Percentiles rank a stretch among this genome's conserved stretches.
Evolutionary conservation across 2,888 invertebrate genomes (phyloP).

Genomic region (Stratiomys singularior): DNA sequence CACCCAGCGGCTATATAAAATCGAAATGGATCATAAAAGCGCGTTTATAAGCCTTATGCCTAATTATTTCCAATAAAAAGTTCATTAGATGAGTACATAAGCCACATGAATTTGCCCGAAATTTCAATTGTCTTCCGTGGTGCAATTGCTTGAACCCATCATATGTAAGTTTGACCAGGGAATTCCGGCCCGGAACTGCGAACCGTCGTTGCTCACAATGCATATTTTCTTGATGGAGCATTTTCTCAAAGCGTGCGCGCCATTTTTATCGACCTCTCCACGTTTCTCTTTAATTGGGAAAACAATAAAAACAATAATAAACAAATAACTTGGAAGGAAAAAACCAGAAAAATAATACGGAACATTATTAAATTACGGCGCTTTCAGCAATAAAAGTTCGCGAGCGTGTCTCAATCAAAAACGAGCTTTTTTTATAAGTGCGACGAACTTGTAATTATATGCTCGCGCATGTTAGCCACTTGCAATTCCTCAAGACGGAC

Average conservation of each 20-base stretch:
- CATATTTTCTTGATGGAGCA: not conserved
- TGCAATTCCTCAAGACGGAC: not conserved
- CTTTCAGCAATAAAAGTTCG: conserved; percentile 25
- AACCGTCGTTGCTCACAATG: not conserved
- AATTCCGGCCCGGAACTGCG: not conserved
- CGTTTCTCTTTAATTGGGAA: conserved; percentile 28
- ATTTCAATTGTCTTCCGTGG: not conserved
- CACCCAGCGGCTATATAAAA: too few species aligned
- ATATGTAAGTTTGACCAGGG: too few species aligned
- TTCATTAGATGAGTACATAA: not conserved
- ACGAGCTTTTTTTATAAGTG: conserved; percentile 15
- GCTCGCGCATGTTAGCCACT: conserved; percentile 28
- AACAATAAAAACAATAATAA: conserved; percentile 35
- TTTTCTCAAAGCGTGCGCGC: not conserved
- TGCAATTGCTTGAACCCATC: not conserved
- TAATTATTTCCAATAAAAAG: not conserved
- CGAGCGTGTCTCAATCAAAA: conserved; percentile 21
- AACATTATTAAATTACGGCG: conserved; percentile 10
- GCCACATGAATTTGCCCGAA: not conserved
- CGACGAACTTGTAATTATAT: conserved; percentile 23
- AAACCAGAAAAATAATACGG: not conserved
- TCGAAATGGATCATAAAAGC: too few species aligned
- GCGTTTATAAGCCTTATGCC: too few species aligned
- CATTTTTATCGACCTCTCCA: not conserved
- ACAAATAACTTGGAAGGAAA: not conserved